Conservation (phyloP, 2,113 vertebrate genomes). For the Phyllopteryx taeniolatus region DNA sequence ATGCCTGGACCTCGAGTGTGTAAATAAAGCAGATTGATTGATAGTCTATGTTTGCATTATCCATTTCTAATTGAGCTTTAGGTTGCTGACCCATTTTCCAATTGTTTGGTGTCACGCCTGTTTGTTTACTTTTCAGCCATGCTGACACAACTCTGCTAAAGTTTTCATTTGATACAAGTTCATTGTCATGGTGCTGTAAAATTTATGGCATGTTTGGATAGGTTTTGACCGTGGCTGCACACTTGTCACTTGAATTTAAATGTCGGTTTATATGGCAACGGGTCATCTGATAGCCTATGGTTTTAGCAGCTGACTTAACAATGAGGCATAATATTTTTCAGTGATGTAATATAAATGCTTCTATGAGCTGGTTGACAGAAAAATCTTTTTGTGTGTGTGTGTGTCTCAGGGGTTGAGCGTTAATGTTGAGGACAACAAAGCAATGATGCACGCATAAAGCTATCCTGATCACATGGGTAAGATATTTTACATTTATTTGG, state of each 20-base stretch:
- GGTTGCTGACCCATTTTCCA: conserved; percentile 32
- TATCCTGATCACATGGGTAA: conserved; percentile 73
- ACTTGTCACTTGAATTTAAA: not conserved
- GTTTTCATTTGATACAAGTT: conserved; percentile 4
- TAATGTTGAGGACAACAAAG: conserved; percentile 30
- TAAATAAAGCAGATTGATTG: not conserved
- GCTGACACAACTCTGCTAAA: conserved; percentile 22
- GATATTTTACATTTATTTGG: conserved; percentile 8
- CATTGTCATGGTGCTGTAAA: conserved; percentile 5
- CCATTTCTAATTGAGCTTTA: not conserved
- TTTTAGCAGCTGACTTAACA: not conserved
- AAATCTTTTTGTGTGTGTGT: not conserved
- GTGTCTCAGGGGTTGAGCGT: conserved; percentile 23
- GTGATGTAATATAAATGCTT: not conserved
- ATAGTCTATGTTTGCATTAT: not conserved
- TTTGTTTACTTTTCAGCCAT: conserved; percentile 25
- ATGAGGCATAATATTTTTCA: not conserved
- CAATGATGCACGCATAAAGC: conserved; percentile 56
- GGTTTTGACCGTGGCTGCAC: not conserved
- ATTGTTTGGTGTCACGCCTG: conserved; percentile 42
- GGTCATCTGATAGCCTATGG: not conserved
- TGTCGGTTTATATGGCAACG: not conserved
- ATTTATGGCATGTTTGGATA: not conserved
- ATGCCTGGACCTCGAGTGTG: not conserved
- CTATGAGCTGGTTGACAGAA: not conserved